phyloP scores from a whole-genome alignment of 2,797 vertebrate species.

The Sebastes melanostomus region DNA sequence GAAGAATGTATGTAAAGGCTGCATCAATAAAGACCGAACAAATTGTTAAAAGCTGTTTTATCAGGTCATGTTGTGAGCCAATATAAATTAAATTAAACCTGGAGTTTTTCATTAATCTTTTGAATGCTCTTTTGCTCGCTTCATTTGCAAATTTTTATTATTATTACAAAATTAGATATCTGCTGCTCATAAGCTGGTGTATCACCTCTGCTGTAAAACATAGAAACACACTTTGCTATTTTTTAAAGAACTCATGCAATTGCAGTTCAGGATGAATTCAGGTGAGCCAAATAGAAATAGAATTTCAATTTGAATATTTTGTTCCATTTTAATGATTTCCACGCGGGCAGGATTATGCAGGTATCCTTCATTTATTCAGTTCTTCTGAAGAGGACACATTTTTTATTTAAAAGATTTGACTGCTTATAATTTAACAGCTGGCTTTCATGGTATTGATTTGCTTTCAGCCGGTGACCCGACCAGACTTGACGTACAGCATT shows the following conservation, averaged over 20 bases:
- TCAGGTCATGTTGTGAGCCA: not conserved
- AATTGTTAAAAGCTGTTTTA: not conserved
- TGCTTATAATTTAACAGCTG: conserved; percentile 9
- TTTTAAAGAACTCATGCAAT: not conserved
- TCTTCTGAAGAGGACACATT: conserved; percentile 1
- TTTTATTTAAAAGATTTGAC: not conserved
- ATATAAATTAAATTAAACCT: not conserved
- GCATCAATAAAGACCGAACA: not conserved
- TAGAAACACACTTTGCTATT: not conserved
- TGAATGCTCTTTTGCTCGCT: not conserved
- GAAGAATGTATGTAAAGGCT: not conserved
- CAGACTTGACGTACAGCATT: not conserved
- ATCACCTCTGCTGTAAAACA: not conserved
- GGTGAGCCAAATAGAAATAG: conserved; percentile 14
- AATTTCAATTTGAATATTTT: conserved; percentile 36
- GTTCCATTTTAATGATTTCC: conserved; percentile 18
- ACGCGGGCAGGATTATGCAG: not conserved
- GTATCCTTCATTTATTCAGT: conserved; percentile 24
- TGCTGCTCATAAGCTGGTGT: not conserved
- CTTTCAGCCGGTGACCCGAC: conserved; percentile 3
- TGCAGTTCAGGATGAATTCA: not conserved
- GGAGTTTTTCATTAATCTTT: not conserved
- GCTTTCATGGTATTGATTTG: conserved; percentile 11
- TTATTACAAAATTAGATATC: not conserved
- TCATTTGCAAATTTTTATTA: not conserved